Conservation (phyloP, 2,797 vertebrate species). For the Gastrophryne carolinensis region DNA sequence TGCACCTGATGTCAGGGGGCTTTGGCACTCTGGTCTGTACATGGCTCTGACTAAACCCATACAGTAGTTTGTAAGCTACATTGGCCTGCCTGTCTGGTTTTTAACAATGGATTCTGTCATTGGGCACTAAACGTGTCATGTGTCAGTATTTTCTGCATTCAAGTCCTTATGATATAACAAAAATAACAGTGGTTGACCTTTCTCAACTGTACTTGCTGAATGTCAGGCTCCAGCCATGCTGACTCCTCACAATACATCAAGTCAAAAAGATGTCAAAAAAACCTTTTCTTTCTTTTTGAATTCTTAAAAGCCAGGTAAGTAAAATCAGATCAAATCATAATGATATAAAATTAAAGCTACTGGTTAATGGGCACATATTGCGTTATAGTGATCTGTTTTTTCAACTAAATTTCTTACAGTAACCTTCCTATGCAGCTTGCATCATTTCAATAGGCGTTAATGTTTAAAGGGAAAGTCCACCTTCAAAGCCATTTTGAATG, state of each 20-base stretch:
- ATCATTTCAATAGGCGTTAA: too few relatives aligned
- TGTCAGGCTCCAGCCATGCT: conserved; percentile 28
- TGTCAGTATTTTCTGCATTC: conserved; percentile 25
- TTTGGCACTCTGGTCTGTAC: background rate
- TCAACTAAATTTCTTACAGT: too few relatives aligned
- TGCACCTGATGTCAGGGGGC: background rate
- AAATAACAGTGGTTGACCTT: conserved; percentile 32
- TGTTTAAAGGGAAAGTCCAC: too few relatives aligned
- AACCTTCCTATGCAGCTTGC: too few relatives aligned
- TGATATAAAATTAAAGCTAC: too few relatives aligned
- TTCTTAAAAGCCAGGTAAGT: background rate
- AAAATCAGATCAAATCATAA: background rate
- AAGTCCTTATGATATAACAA: conserved; percentile 11
- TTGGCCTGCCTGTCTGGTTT: too few relatives aligned
- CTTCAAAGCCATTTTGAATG: too few relatives aligned
- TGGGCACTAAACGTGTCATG: conserved; percentile 18
- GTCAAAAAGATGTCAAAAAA: conserved; percentile 12
- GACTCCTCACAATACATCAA: conserved; percentile 10
- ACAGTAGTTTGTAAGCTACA: background rate
- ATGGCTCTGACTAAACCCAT: background rate
- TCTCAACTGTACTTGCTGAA: conserved; percentile 23
- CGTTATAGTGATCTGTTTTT: too few relatives aligned
- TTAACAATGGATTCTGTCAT: too few relatives aligned
- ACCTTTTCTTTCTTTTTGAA: conserved; percentile 17
- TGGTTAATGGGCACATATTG: too few relatives aligned